These are phyloP conservation scores for Cydia splendana DNA, from an alignment of 1,140 invertebrate genomes.

Conservation along the genomic window DNA sequence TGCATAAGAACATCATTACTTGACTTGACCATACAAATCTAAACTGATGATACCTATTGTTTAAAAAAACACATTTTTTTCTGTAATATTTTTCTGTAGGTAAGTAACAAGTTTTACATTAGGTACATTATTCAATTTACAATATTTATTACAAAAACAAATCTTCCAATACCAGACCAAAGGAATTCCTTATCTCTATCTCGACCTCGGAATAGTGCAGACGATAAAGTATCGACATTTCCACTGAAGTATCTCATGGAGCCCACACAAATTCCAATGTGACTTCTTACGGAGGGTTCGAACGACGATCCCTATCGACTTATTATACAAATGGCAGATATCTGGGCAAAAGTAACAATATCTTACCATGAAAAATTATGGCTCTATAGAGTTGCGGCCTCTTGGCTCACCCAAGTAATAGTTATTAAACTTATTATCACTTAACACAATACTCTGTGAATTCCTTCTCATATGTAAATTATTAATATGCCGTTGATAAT, in stretches of 20 bases:
- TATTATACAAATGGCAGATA: slow-evolving; percentile 69
- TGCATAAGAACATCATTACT: no score
- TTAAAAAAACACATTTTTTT: no score
- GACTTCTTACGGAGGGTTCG: slow-evolving; percentile 49
- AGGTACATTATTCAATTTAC: not conserved
- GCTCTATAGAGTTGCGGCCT: slow-evolving; percentile 48
- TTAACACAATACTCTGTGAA: no score
- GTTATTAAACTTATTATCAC: no score
- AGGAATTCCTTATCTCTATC: slow-evolving; percentile 31
- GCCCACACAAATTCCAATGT: slow-evolving; percentile 54
- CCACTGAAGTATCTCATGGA: slow-evolving; percentile 26
- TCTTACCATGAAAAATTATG: slow-evolving; percentile 65
- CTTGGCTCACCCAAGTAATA: slow-evolving; percentile 51
- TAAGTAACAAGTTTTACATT: not conserved
- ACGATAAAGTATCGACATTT: slow-evolving; percentile 31
- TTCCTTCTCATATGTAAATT: no score
- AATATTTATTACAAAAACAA: not conserved
- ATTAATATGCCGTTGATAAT: no score
- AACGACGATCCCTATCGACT: slow-evolving; percentile 62
- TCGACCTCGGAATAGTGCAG: slow-evolving; percentile 32
- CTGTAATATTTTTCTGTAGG: not conserved
- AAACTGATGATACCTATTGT: no score
- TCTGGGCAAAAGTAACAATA: slow-evolving; percentile 59
- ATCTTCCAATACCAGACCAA: not conserved
- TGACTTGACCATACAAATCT: no score